phyloP scores from a whole-genome alignment of 2,888 invertebrate species.

The Drosophila pseudotakahashii region DNA sequence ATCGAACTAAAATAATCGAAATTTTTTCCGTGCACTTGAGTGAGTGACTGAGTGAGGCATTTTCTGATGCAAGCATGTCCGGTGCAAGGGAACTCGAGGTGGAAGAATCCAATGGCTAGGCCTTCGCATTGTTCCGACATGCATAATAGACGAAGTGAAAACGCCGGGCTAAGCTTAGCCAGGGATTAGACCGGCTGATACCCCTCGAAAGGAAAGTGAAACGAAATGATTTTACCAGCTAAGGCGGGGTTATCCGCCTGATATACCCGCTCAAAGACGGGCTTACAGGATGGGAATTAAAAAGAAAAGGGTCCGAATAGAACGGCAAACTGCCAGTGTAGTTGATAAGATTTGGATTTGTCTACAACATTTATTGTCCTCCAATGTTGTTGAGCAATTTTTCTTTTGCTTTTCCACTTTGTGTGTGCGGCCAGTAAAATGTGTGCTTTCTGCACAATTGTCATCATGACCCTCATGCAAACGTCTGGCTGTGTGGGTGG shows the following conservation, averaged over 20 bases:
- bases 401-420: constrained; percentile 71
- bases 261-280: constrained; percentile 20
- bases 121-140: constrained; percentile 59
- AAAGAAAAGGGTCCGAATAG: constrained; percentile 50
- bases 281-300: constrained; percentile 25
- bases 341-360: constrained; percentile 76
- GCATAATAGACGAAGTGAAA: constrained; percentile 35
- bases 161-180: neutral
- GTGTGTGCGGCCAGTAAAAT: constrained; percentile 44
- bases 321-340: constrained; percentile 44
- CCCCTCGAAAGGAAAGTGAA: constrained; percentile 6
- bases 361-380: constrained; percentile 73
- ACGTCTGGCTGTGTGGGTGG: constrained; percentile 12
- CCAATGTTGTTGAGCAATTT: constrained; percentile 52
- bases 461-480: constrained; percentile 72
- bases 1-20: neutral
- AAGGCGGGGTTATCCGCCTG: constrained; percentile 15
- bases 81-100: constrained; percentile 62
- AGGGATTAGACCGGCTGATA: constrained; percentile 33
- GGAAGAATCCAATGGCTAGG: constrained; percentile 31
- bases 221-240: neutral
- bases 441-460: constrained; percentile 65
- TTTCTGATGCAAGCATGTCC: constrained; percentile 72
- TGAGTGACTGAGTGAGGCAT: constrained; percentile 33
- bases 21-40: constrained; percentile 29